Evolutionary conservation across 2,113 vertebrate species (phyloP).

Genomic region (Scopus umbretta): DNA sequence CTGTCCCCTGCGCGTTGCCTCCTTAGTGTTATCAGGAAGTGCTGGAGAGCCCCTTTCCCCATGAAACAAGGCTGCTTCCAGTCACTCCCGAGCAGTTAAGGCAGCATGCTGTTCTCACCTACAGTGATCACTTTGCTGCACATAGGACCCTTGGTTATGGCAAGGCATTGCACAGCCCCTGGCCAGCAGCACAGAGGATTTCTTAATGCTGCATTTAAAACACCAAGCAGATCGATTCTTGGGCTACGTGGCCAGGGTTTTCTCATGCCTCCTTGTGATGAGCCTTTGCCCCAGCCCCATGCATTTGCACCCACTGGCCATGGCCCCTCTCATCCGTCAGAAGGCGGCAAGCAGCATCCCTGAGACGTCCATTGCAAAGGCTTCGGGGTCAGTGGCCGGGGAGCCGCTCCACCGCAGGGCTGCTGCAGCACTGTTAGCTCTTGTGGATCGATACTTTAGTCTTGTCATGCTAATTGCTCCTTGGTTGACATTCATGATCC

Average conservation of each 20-base stretch:
- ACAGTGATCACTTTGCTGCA: neutral
- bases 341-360: neutral
- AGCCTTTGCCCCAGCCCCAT: neutral
- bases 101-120: neutral
- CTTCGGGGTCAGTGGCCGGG: conserved; percentile 58
- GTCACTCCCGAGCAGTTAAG: neutral
- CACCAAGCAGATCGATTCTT: neutral
- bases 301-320: neutral
- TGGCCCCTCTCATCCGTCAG: rapidly evolving
- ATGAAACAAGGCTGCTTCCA: neutral
- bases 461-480: conserved; percentile 86
- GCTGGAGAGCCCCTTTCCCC: neutral
- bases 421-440: conserved; percentile 73
- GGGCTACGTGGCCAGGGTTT: neutral
- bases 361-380: conserved; percentile 11
- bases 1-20: neutral
- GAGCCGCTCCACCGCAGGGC: conserved; percentile 45
- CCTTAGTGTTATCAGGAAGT: neutral
- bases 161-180: neutral
- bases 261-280: neutral
- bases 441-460: conserved; percentile 76
- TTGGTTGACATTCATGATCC: conserved; percentile 78
- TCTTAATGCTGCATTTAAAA: neutral
- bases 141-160: neutral
- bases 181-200: neutral